These are phyloP conservation scores for Dolichallabes microphthalmus DNA, from an alignment of 2,113 vertebrate genomes.

Conservation along the genomic window DNA sequence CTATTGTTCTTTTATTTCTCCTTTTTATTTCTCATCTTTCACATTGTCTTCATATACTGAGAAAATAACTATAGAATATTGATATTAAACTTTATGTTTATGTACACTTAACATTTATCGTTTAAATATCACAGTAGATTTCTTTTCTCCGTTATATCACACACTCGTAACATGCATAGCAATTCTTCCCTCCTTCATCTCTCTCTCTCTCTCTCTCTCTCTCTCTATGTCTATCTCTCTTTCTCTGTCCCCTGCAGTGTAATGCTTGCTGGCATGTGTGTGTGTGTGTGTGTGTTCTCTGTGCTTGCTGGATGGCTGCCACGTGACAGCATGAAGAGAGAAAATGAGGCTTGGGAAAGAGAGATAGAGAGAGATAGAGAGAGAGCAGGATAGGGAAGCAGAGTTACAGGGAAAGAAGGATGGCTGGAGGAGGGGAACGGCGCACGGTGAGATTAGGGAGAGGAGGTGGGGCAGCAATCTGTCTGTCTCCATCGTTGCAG, in stretches of 20 bases:
- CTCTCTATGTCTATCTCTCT: conserved; percentile 34
- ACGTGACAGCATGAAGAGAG: conserved; percentile 10
- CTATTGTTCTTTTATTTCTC: neutral
- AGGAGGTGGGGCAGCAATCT: conserved; percentile 20
- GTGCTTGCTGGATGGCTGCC: conserved; percentile 15
- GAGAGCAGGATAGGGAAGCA: neutral
- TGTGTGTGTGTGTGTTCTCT: neutral
- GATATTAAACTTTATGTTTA: neutral
- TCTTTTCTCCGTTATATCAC: neutral
- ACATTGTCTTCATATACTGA: neutral
- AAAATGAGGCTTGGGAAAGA: conserved; percentile 12
- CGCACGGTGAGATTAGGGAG: conserved; percentile 32
- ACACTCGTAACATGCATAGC: neutral
- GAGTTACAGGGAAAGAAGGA: neutral
- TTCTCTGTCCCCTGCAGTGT: conserved; percentile 3
- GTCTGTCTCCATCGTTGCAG: conserved; percentile 43
- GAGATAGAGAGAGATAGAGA: conserved; percentile 28
- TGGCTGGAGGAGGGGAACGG: neutral
- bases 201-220: conserved; percentile 9
- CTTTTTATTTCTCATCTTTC: neutral
- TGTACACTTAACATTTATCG: neutral
- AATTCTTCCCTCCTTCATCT: neutral
- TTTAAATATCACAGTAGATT: neutral
- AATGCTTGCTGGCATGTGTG: neutral
- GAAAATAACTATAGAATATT: neutral